phyloP scores from a whole-genome alignment of 2,888 invertebrate genomes.

The Pemphredon lugubris region DNA sequence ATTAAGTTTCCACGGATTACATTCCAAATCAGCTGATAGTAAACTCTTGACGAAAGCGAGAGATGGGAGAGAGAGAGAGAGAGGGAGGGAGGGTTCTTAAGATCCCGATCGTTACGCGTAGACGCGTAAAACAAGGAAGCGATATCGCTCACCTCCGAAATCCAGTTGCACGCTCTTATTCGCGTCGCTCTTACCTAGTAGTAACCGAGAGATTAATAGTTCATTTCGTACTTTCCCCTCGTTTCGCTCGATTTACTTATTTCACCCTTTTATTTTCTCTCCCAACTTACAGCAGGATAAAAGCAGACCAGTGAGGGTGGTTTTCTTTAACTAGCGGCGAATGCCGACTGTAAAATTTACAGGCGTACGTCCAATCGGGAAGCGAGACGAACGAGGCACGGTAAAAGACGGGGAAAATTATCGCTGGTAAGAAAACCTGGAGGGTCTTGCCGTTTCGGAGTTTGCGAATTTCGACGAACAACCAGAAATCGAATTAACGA shows the following conservation, averaged over 20 bases:
- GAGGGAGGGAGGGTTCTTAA: no score
- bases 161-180: neutral
- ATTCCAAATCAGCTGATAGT: no score
- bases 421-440: constrained; percentile 11
- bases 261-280: neutral
- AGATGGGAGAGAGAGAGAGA: no score
- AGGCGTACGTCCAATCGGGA: constrained; percentile 26
- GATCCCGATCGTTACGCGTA: no score
- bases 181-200: neutral
- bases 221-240: constrained; percentile 14
- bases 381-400: constrained; percentile 27
- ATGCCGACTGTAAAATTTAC: constrained; percentile 41
- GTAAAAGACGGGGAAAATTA: constrained; percentile 31
- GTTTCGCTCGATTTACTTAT: constrained; percentile 6
- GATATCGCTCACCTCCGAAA: neutral
- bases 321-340: constrained; percentile 36
- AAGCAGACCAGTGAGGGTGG: constrained; percentile 5
- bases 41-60: no score
- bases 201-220: constrained; percentile 32
- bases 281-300: constrained; percentile 2
- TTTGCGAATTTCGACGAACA: constrained; percentile 21
- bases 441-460: constrained; percentile 2
- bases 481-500: constrained; percentile 30
- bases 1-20: no score
- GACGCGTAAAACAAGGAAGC: neutral